Evolutionary conservation across 2,113 vertebrate species (phyloP), one percentile per base, ranked within the genome.

Genomic region (Phaethornis superciliosus): DNA sequence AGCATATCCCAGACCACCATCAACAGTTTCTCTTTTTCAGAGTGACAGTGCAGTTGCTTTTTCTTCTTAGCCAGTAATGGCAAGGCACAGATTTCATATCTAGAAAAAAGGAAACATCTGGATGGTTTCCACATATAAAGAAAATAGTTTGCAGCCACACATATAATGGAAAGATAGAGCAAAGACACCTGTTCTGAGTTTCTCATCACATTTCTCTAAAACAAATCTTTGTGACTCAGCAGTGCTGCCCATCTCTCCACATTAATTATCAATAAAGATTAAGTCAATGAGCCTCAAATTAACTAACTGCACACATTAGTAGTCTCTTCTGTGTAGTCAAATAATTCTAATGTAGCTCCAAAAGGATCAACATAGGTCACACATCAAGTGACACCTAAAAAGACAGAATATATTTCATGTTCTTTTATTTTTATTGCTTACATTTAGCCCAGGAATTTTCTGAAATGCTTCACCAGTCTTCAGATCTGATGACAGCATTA

Each of bases 301-400:
- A 92, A 33, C 68, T 79, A 52, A 94, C 96, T 95, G 95, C 95
- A 80, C 95, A 95, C 40, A 81, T 62, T 52, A 94, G 88, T 93
- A 74, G 24, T 89, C 74, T 87, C 89, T 54, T 55, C 13, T 55
- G 47, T 85, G 54, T 59, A 51, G 60, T 67, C 49, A 80, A 59
- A 81, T 10, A 33, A 24, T 75, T 89, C 37, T 85, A 62, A 74
- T 17, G 56, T 19, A 62, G 62, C 67, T 95, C 28, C 68, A 58
- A 49, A 81, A 84, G 71, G 84, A 94, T 77, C 60, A n/a, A 13
- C 56, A 42, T 77, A 30, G 42, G 22, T 58, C 70, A 63, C 63
- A 59, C 46, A 22, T 1, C 2, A 9, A 68, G 82, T 82, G 69
- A 95, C 78, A 85, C 42, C 14, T 49, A 5, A 40, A 68, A 82